Percentiles rank a stretch among this genome's conserved stretches.
Evolutionary conservation across 92 coral and sea anemone species (phyloP).

Genomic region (Siderastrea siderea): DNA sequence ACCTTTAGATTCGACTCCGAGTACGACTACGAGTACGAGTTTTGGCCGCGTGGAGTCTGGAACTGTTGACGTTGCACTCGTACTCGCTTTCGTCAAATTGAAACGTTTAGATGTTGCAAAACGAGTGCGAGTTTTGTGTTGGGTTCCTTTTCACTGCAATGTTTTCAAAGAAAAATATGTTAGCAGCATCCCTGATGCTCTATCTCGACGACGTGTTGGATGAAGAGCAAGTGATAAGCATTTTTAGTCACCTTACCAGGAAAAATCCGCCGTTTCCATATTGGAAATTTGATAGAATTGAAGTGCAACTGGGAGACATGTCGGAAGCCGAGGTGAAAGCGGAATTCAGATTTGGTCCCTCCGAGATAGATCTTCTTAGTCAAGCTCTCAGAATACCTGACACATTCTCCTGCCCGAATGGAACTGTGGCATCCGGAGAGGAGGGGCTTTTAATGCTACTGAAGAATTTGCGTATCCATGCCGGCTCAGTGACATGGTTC

Average conservation of each 20-base stretch:
- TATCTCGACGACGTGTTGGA: slow-evolving; percentile 49
- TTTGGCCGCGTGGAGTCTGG: slow-evolving; percentile 56
- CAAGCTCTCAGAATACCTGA: slow-evolving; percentile 63
- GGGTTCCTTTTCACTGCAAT: background rate
- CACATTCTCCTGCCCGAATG: slow-evolving; percentile 62
- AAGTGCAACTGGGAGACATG: slow-evolving; percentile 40
- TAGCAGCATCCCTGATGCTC: slow-evolving; percentile 31
- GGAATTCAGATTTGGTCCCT: slow-evolving; percentile 56
- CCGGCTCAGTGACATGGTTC: slow-evolving; percentile 69
- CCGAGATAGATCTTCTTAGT: slow-evolving; percentile 55
- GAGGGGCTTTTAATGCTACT: slow-evolving; percentile 58
- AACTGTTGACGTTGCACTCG: slow-evolving; percentile 37
- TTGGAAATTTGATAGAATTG: slow-evolving; percentile 63
- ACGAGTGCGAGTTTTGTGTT: slow-evolving; percentile 10
- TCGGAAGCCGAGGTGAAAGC: slow-evolving; percentile 59
- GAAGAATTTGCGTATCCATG: slow-evolving; percentile 56
- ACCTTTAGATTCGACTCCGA: slow-evolving; percentile 44
- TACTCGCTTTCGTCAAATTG: slow-evolving; percentile 41
- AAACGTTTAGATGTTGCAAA: slow-evolving; percentile 52
- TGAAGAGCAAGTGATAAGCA: slow-evolving; percentile 46
- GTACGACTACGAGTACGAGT: slow-evolving; percentile 55
- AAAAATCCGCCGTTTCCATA: slow-evolving; percentile 55
- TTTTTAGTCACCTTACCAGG: slow-evolving; percentile 18
- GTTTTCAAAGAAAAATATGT: slow-evolving; percentile 65
- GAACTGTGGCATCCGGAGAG: slow-evolving; percentile 70